Evolutionary conservation across 2,888 invertebrate genomes (phyloP).

Genomic region (Prosopocoilus inquinatus): DNA sequence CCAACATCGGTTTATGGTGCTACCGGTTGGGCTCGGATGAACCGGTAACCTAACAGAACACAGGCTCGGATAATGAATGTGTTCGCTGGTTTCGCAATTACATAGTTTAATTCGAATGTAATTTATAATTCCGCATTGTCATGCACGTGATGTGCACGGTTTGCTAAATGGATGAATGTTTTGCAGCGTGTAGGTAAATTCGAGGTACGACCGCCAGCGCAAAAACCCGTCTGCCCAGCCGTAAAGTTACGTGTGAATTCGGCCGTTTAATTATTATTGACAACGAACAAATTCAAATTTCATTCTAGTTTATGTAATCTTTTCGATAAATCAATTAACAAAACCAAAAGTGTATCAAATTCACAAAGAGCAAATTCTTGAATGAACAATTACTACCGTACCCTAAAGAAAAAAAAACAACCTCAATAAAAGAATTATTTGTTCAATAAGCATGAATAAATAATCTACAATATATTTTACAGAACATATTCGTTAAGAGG

Average conservation of each 20-base stretch:
- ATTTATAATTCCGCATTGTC: constrained; percentile 54
- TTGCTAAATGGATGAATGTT: constrained; percentile 48
- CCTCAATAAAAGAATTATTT: no score
- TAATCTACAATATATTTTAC: no score
- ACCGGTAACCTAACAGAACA: constrained; percentile 26
- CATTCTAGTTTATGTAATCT: no score
- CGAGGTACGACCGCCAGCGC: constrained; percentile 24
- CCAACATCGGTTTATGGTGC: constrained; percentile 35
- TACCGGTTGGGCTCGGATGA: constrained; percentile 27
- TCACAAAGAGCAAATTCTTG: no score
- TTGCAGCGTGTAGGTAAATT: constrained; percentile 36
- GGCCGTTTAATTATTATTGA: not conserved
- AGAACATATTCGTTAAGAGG: no score
- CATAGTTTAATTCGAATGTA: constrained; percentile 55
- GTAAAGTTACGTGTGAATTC: constrained; percentile 24
- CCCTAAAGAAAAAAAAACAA: no score
- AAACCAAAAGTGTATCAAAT: no score
- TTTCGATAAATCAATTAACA: no score
- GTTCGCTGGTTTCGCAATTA: constrained; percentile 52
- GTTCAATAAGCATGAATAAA: no score
- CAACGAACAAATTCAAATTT: not conserved
- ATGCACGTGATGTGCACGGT: constrained; percentile 51
- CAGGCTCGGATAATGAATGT: constrained; percentile 47
- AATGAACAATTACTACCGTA: no score
- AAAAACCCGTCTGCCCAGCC: constrained; percentile 33